Evolutionary conservation across 2,113 vertebrate species (phyloP), one percentile per base, ranked within the genome.

Genomic region (Edolisoma coerulescens): DNA sequence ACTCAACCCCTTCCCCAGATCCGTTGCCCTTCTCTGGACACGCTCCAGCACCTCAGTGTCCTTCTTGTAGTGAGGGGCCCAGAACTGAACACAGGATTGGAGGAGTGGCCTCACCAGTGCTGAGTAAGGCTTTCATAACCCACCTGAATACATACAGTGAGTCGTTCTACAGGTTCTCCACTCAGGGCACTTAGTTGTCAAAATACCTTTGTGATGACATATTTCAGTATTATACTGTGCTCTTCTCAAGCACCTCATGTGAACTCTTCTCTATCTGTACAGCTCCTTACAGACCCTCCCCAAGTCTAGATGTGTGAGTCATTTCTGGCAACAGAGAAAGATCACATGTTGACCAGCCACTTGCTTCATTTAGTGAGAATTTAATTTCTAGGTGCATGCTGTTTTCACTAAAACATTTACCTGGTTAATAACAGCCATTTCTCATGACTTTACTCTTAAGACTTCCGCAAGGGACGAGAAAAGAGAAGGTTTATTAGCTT

Each of bases 31-130:
- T 73, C 33, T n/a, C 8, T 57, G 37, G 33, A 35, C 45, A 32
- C 0, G 0, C 6, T 75, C 6, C 42, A 83, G 24, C 52, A 1
- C 12, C 5, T 35, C 52, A 12, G 0, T 8, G 3, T 32, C 57
- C 2, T 26, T 52, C n/a, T n/a, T 11, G 7, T 1, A 50, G 9
- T 7, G 30, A 69, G 20, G 21, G 8, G 4, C n/a, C 45, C 45
- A 44, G 71, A 92, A 52, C 5, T 14, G 18, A 69, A 3, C 16
- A 21, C 18, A 56, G 4, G 3, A n/a, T 11, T 65, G 0, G 1
- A 87, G 32, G 2, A 35, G 8, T 1, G 0, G 11, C 20, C 49
- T 70, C 52, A 81, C 5, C 37, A 74, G 18, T 41, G 37, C 41
- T 10, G 3, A 61, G 56, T n/a, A 84, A 14, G 1, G 22, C 35